A percentile compares a stretch with the other conserved stretches of the same genome.
Conservation (phyloP, 2,113 vertebrate species). For the Eudorcas thomsonii region DNA sequence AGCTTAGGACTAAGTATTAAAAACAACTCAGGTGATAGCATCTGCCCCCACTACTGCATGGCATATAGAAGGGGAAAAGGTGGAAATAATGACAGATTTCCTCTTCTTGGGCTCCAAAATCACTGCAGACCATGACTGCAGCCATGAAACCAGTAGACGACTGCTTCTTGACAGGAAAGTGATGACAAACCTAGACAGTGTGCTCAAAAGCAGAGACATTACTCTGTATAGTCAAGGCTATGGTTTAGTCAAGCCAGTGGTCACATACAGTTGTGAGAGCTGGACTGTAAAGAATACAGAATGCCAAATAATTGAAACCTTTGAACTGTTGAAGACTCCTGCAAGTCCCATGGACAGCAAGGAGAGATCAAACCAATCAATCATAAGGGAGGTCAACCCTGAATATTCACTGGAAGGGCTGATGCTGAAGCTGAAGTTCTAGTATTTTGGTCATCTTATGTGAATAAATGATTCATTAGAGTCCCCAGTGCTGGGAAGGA, state of each 20-base stretch:
- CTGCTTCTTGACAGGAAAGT: background rate
- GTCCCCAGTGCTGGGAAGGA: rapidly evolving
- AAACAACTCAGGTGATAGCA: background rate
- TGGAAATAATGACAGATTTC: background rate
- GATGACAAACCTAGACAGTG: background rate
- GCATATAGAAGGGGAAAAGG: background rate
- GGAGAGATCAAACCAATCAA: background rate
- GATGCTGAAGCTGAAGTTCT: background rate
- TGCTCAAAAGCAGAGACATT: background rate
- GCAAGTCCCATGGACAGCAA: background rate
- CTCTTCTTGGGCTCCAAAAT: background rate
- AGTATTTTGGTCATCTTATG: background rate
- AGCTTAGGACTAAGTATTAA: background rate
- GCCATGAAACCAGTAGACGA: background rate
- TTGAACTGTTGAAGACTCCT: background rate
- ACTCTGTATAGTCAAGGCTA: background rate
- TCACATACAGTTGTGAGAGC: background rate
- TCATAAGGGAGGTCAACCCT: background rate
- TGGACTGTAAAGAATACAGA: background rate
- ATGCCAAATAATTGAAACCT: background rate
- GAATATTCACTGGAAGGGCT: background rate
- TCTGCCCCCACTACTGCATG: background rate
- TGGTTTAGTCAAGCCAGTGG: background rate
- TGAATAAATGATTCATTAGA: background rate
- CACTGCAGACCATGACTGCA: background rate